A percentile compares a stretch with the other conserved stretches of the same genome.
These are phyloP conservation scores for Istiophorus platypterus DNA, from an alignment of 2,113 vertebrate genomes.

Conservation along the genomic window DNA sequence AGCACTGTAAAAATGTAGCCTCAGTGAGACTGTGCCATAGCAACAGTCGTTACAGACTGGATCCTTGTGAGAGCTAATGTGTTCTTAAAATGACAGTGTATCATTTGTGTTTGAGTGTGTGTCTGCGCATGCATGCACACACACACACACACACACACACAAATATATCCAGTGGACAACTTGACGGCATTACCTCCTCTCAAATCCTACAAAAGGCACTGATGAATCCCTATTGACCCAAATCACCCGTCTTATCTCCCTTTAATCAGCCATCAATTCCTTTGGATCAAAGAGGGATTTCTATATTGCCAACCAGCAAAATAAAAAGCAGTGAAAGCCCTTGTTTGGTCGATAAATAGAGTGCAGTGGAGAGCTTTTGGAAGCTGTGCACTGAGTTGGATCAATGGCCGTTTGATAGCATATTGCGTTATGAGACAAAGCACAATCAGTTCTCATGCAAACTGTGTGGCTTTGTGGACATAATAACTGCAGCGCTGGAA, in stretches of 20 bases:
- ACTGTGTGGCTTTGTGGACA: constrained; percentile 40
- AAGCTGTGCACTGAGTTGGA: constrained; percentile 17
- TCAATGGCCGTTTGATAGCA: constrained; percentile 57
- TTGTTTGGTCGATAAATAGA: constrained; percentile 51
- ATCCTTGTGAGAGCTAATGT: neutral
- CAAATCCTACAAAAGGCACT: constrained; percentile 21
- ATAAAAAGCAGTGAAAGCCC: constrained; percentile 48
- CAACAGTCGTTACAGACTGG: neutral
- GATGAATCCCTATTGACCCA: constrained; percentile 39
- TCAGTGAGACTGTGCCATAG: neutral
- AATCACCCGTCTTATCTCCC: constrained; percentile 50
- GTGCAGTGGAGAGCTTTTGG: constrained; percentile 21
- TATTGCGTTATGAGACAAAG: constrained; percentile 11
- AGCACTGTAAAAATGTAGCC: neutral
- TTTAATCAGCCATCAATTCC: constrained; percentile 60
- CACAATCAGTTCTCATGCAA: constrained; percentile 43
- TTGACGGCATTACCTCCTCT: neutral
- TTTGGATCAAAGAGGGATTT: constrained; percentile 52
- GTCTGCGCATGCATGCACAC: neutral
- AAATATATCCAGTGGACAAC: neutral
- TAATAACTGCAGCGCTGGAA: constrained; percentile 33
- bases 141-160: neutral
- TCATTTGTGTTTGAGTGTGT: neutral
- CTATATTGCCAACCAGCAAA: constrained; percentile 22
- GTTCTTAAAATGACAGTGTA: constrained; percentile 5